phyloP scores from a whole-genome alignment of 2,888 invertebrate species.

The Aricia artaxerxes region DNA sequence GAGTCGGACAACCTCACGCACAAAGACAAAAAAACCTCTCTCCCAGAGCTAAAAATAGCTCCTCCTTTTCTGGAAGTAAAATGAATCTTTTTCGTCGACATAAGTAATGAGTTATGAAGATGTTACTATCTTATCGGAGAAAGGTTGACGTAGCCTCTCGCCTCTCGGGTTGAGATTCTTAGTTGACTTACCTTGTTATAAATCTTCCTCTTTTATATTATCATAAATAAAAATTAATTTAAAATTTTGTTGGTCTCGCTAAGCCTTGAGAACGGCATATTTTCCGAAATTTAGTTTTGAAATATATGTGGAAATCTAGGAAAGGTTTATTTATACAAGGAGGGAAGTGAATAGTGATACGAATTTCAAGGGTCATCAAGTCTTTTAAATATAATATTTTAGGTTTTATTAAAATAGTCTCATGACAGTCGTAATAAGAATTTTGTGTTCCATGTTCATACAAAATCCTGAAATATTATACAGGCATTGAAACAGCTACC shows the following conservation, averaged over 20 bases:
- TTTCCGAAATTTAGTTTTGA: too few species aligned
- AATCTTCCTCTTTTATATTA: background rate
- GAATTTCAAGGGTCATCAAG: background rate
- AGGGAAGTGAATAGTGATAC: too few species aligned
- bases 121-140: conserved; percentile 4
- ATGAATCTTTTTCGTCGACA: background rate
- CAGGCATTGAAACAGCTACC: background rate
- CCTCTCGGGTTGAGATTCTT: background rate
- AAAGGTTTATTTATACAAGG: too few species aligned
- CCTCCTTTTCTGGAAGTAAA: background rate
- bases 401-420: background rate
- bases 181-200: background rate
- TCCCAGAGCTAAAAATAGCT: background rate
- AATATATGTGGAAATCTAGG: too few species aligned
- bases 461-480: background rate
- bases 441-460: background rate
- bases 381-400: background rate
- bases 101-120: conserved; percentile 5
- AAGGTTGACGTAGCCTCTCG: background rate
- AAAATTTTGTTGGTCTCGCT: too few species aligned
- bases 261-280: too few species aligned
- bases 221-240: too few species aligned
- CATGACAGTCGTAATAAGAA: background rate
- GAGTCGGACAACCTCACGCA: too few species aligned
- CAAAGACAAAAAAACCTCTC: background rate